phyloP scores from a whole-genome alignment of 2,797 vertebrate genomes.

The Lepus townsendii region DNA sequence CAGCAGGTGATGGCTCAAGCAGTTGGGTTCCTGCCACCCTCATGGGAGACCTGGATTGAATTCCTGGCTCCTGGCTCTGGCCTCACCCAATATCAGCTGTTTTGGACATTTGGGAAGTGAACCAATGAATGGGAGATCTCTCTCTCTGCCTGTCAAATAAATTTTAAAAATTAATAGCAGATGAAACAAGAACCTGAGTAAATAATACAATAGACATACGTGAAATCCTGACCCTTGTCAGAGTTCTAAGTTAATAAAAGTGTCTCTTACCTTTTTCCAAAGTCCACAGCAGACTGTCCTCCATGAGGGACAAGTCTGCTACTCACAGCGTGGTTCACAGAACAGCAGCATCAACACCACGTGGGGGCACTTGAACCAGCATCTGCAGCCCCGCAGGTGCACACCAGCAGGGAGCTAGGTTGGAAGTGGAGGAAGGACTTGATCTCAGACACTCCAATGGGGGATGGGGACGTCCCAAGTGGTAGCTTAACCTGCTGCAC shows the following conservation, averaged over 20 bases:
- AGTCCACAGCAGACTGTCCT: background rate
- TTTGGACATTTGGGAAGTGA: background rate
- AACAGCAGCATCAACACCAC: background rate
- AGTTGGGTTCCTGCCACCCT: too few species aligned
- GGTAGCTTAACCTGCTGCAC: too few species aligned
- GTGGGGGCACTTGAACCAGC: background rate
- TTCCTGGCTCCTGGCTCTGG: too few species aligned
- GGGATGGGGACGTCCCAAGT: too few species aligned
- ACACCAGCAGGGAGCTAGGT: too few species aligned
- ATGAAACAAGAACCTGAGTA: background rate
- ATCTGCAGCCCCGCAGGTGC: too few species aligned
- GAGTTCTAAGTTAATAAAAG: background rate
- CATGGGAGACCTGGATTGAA: too few species aligned
- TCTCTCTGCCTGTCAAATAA: background rate
- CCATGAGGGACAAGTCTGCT: background rate
- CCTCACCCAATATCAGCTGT: too few species aligned
- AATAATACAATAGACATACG: background rate
- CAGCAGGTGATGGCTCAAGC: too few species aligned
- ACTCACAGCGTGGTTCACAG: rapidly evolving
- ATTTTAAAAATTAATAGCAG: background rate
- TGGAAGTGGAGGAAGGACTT: too few species aligned
- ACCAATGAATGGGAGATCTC: background rate
- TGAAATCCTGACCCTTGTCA: background rate
- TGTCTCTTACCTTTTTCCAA: background rate
- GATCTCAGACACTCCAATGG: too few species aligned